Evolutionary conservation across 2,888 invertebrate genomes (phyloP), one percentile per base, ranked within the genome.

Genomic region (Gibbula magus): DNA sequence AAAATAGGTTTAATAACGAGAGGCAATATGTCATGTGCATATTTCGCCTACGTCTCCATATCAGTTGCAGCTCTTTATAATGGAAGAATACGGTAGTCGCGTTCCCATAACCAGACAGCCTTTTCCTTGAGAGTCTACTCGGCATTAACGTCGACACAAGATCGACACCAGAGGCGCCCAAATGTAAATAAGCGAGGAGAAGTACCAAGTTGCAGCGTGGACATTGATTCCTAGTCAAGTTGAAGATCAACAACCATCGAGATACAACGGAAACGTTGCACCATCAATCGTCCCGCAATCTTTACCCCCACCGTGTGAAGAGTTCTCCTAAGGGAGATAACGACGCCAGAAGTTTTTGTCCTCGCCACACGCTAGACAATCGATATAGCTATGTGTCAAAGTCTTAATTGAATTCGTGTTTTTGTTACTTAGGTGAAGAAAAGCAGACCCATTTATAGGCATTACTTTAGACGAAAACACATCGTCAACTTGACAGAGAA

Each of bases 201-300:
- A 45, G 45, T 45, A 45, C 29, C 29, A 25, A 13, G 13, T 61
- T 4, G 4, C 3, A 61, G 25, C 8, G 25, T 8, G 13, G 29
- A 3, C 61, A 61, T 25, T 61, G 61, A 29, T 61, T 61, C 29
- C 29, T 18, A 13, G 16, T 61, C 22, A 61, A 25, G 61, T 7
- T 25, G 25, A 61, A 61, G 29, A 61, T 29, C 61, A 29, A 61
- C 61, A 29, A 25, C 16, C 25, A 61, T 61, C 29, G 61, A 29
- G 25, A 29, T 13, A 29, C 61, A 29, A 29, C 13, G 61, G 61
- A 61, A 25, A 61, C 61, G 61, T 61, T 61, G 8, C 61, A 5
- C 61, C 29, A 61, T 61, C 61, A 61, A 61, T 61, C 61, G 61
- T 61, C 29, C 61, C 29, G 61, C n/a, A 29, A 61, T 61, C 61